phyloP scores from a whole-genome alignment of 2,888 invertebrate genomes.

The Lissocephala sabroskyi region DNA sequence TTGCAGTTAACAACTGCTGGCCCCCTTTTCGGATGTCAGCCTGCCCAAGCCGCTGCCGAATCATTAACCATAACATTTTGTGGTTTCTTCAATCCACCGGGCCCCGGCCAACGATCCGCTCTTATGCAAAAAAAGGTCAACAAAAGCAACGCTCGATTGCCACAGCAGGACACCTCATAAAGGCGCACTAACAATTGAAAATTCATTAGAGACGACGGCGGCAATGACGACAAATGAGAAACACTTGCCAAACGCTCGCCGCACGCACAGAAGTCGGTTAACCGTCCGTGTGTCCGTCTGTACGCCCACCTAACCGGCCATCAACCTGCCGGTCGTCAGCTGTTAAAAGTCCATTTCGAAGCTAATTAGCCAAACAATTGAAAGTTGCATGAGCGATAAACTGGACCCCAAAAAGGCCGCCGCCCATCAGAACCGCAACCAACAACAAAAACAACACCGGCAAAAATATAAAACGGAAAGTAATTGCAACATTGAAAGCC shows the following conservation, averaged over 20 bases:
- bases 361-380: slow-evolving; percentile 58
- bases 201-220: slow-evolving; percentile 32
- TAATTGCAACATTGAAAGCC: too few species aligned
- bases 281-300: too few species aligned
- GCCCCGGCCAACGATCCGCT: too few species aligned
- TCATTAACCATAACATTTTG: neutral
- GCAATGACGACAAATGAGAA: slow-evolving; percentile 17
- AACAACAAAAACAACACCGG: too few species aligned
- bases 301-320: slow-evolving; percentile 8
- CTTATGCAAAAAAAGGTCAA: slow-evolving; percentile 20
- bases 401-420: slow-evolving; percentile 28
- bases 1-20: slow-evolving; percentile 35
- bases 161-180: slow-evolving; percentile 56
- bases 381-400: slow-evolving; percentile 28
- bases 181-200: slow-evolving; percentile 56
- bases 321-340: neutral
- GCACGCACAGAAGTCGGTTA: too few species aligned
- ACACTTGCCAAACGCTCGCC: slow-evolving; percentile 4
- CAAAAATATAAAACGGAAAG: too few species aligned
- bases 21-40: slow-evolving; percentile 16
- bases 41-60: slow-evolving; percentile 5
- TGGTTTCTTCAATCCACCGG: too few species aligned
- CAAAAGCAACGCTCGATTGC: slow-evolving; percentile 21
- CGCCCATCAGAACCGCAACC: too few species aligned
- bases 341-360: too few species aligned